phyloP scores from a whole-genome alignment of 2,113 vertebrate species.

The Coracopsis vasa region DNA sequence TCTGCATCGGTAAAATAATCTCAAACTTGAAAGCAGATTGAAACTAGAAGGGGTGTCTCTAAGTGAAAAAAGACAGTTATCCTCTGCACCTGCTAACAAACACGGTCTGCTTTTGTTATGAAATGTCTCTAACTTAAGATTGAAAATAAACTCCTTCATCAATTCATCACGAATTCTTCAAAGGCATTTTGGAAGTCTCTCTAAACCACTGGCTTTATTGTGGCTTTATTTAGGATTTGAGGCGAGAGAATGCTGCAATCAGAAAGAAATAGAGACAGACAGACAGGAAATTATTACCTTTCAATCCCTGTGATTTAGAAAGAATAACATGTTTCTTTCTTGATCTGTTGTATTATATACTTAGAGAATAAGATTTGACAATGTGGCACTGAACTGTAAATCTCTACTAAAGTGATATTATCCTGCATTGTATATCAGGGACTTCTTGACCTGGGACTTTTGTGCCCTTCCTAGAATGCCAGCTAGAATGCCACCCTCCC shows the following conservation, averaged over 20 bases:
- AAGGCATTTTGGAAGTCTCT: constrained; percentile 27
- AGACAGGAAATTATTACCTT: constrained; percentile 19
- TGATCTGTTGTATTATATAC: neutral
- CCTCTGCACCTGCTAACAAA: constrained; percentile 15
- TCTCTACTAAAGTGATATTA: neutral
- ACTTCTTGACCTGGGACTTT: neutral
- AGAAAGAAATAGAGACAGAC: constrained; percentile 13
- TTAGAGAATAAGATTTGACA: constrained; percentile 23
- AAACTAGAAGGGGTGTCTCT: constrained; percentile 5
- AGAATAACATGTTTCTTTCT: constrained; percentile 26
- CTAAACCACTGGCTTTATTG: constrained; percentile 22
- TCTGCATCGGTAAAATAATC: constrained; percentile 25
- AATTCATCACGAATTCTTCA: constrained; percentile 14
- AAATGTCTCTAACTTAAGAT: constrained; percentile 26
- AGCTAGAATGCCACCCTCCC: neutral
- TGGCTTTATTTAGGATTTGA: constrained; percentile 39
- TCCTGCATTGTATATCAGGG: neutral
- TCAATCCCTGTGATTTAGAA: constrained; percentile 42
- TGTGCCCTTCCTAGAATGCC: neutral
- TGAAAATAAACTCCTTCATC: constrained; percentile 22
- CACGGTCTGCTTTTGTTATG: neutral
- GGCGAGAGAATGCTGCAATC: constrained; percentile 39
- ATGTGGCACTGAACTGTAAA: neutral
- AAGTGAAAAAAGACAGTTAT: constrained; percentile 9
- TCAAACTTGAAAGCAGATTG: constrained; percentile 20